Evolutionary conservation across 2,113 vertebrate species (phyloP).

Genomic region (Pandion haliaetus): DNA sequence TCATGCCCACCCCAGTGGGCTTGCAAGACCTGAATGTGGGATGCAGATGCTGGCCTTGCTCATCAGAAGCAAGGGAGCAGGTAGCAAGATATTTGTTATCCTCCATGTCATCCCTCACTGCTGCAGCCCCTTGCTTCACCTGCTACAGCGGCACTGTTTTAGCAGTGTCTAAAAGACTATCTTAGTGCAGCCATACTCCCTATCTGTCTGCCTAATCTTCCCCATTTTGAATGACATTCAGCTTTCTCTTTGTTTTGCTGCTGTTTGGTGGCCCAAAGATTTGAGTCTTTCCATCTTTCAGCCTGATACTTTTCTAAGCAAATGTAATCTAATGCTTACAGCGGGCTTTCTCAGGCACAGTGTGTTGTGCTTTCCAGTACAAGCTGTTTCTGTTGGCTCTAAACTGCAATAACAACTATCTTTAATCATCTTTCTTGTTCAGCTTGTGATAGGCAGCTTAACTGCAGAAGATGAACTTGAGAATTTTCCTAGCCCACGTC

Average conservation of each 20-base stretch:
- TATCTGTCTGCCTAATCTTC: neutral
- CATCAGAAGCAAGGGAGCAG: neutral
- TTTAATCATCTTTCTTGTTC: slow-evolving; percentile 39
- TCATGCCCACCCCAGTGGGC: fast-evolving
- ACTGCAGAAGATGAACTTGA: neutral
- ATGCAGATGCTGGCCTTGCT: neutral
- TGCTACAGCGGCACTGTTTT: neutral
- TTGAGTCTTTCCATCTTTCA: neutral
- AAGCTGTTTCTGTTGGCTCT: slow-evolving; percentile 39
- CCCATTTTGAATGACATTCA: neutral
- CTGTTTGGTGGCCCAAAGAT: neutral
- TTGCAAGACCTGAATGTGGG: neutral
- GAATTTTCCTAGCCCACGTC: neutral
- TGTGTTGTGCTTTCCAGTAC: slow-evolving; percentile 6
- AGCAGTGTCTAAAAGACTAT: neutral
- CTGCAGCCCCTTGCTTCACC: neutral
- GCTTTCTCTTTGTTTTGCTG: neutral
- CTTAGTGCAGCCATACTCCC: neutral
- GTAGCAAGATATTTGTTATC: neutral
- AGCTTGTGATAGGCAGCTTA: neutral
- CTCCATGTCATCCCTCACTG: neutral
- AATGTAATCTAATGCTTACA: slow-evolving; percentile 17
- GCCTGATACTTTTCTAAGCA: neutral
- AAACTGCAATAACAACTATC: slow-evolving; percentile 27
- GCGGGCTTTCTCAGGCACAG: neutral